Base-by-base conservation (phyloP, 2,797 vertebrate species). In the Esox masquinongy region DNA sequence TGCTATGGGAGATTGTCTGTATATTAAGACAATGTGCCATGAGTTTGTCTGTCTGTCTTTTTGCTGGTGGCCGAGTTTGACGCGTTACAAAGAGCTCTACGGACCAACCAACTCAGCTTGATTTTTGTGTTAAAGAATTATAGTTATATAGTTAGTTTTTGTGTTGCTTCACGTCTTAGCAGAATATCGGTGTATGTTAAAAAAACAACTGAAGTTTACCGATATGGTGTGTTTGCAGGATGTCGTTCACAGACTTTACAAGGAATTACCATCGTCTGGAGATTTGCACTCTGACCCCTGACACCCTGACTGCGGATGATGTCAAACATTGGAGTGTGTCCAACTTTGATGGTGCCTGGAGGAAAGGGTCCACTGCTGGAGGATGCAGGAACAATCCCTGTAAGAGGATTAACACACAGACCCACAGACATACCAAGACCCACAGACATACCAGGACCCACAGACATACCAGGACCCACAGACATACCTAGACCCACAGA, bases 261-360 rank as follows among this genome's bases (percentile, higher is more conserved):
- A 88, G 75, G 75, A 92, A 96, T 1, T 96, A 94, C 74, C 93
- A 92, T 4, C 85, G 85, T 0, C 78, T 96, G 78, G 95, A 96
- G 83, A 93, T 96, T 82, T 96, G 95, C 88, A 95, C 77, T 84
- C 79, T 95, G 86, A 91, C 92, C 63, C 94, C 93, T 0, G 94
- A 95, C 77, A 93, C 92, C 0, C 74, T 95, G 76, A 86, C 88
- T 39, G 88, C 79, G 0, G 89, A 90, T 0, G 64, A 91, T 5
- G 70, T 85, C 63, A 88, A 87, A 53, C 93, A 92, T 50, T 95
- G 94, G 95, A 90, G 90, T 68, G 72, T 90, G 59, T 84, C 90
- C 15, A 76, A 95, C 26, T 93, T 92, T 39, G 87, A 86, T 0
- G 93, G 94, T n/a, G 79, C 74, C 83, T 95, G 95, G 94, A 91